Base-by-base conservation (phyloP, 2,113 vertebrate genomes). In the Leucopsar rothschildi region DNA sequence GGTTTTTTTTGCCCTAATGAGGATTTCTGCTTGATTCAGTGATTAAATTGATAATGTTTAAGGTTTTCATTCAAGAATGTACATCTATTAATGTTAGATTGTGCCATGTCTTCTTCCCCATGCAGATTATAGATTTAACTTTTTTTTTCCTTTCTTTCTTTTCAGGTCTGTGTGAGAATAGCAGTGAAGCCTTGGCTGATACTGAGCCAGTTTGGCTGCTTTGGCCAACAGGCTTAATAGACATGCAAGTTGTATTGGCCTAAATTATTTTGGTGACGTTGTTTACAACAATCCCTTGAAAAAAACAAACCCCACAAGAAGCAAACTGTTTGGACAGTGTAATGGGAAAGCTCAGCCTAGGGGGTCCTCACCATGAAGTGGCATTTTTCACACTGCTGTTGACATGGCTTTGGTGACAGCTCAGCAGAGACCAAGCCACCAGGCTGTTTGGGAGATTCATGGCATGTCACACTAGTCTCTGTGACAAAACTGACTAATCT, bases 1-100 rank as follows among this genome's bases (percentile, higher is more conserved):
- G 37, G 59, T 71, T 85, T 44, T 93, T 88, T 75, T 61, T 89
- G 24, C 24, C 39, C 44, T 88, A 93, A 78, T 68, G 72, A 91
- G 72, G 47, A 78, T 70, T 93, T 92, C 60, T 93, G 76, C 73
- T n/a, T 52, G 42, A 88, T 91, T 86, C 60, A 90, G 37, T 90
- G 66, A 88, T 90, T 86, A 78, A 96, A 88, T 77, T 88, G 72
- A 81, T 76, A 83, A 61, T 12, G 20, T 64, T 92, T 84, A 83
- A 82, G 28, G 17, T 70, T 93, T 88, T 55, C 40, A 59, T 90
- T 88, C 64, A 66, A 73, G 65, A 50, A 72, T 28, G 23, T 91
- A 45, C 7, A 20, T 70, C 66, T 45, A 5, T 61, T 69, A 65
- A 35, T 37, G 55, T 86, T 53, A 86, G 59, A 55, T 49, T 86